Evolutionary conservation across 2,888 invertebrate species (phyloP), one percentile per base, ranked within the genome.

Genomic region (Drosophila merina): DNA sequence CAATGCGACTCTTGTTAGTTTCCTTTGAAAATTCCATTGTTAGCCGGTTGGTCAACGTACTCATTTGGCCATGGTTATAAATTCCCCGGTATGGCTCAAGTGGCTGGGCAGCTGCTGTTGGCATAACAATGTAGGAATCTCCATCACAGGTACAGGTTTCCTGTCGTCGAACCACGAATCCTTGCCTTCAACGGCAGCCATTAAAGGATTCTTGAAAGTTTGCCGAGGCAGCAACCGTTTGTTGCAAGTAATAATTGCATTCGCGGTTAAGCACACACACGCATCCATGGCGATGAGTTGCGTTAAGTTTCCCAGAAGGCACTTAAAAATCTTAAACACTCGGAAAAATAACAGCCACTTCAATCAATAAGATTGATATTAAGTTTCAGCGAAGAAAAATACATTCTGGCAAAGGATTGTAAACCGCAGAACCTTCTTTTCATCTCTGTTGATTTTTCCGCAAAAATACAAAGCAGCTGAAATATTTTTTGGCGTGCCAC

Each of bases 231-330:
- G 70, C 28, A 52, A 57, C 71, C 73, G 75, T 85, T 81, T 77
- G 66, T 70, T 77, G 74, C 64, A 74, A 78, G 82, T 76, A 78
- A 77, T 86, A 81, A 86, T 82, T 81, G 68, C 72, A 68, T 71
- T 70, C 31, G 78, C 36, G 77, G 75, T 75, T 72, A 66, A 42
- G 48, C 59, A 70, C 50, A 36, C n/a, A 30, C 36, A 31, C 38
- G n/a, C 33, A 54, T 14, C 28, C 54, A 26, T 12, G 44, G 60
- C 48, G n/a, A 28, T 60, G 40, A 33, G 79, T 38, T 56, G 60
- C 60, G 40, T 40, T 49, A 10, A 30, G 64, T 20, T 52, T 44
- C 42, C 14, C 30, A 55, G 48, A 30, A 56, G 71, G 67, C 80
- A 83, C 86, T 86, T 83, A 70, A 68, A 56, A 52, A 56, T 38